A percentile compares a stretch with the other conserved stretches of the same genome.
Evolutionary conservation across 2,113 vertebrate genomes (phyloP).

Genomic region (Tachysurus vachellii): DNA sequence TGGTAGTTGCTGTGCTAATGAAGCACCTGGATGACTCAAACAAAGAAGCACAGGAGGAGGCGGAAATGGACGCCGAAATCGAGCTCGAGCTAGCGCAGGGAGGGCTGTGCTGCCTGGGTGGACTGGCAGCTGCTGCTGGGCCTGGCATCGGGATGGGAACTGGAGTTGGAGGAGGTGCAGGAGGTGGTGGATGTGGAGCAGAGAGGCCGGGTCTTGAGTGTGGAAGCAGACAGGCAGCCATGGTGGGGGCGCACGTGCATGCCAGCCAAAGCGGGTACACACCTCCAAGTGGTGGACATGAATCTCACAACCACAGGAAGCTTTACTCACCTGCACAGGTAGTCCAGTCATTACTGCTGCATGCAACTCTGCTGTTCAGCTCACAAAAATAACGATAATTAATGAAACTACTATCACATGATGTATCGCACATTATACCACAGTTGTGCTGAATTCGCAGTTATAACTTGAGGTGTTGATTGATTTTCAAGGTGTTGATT

Average conservation of each 20-base stretch:
- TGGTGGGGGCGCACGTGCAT: constrained; percentile 48
- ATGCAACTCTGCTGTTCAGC: background rate
- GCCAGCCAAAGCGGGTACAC: constrained; percentile 39
- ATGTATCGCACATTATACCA: background rate
- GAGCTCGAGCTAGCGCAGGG: constrained; percentile 92
- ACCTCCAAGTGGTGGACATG: constrained; percentile 29
- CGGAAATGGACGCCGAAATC: constrained; percentile 96
- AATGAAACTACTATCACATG: background rate
- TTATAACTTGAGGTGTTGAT: background rate
- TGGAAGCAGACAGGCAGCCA: constrained; percentile 36
- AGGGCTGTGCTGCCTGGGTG: constrained; percentile 75
- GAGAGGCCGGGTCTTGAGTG: constrained; percentile 22
- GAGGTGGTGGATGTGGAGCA: constrained; percentile 25
- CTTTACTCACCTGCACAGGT: constrained; percentile 94
- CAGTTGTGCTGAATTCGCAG: background rate
- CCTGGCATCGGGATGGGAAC: constrained; percentile 41
- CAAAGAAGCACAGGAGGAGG: constrained; percentile 96
- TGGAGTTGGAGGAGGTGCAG: constrained; percentile 45
- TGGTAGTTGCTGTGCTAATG: constrained; percentile 98
- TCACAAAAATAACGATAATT: background rate
- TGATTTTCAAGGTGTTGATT: background rate
- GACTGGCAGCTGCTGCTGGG: constrained; percentile 63
- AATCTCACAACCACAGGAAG: constrained; percentile 68
- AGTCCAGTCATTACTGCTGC: background rate
- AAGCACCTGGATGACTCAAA: constrained; percentile 98